Base-by-base conservation (phyloP, 2,113 vertebrate species). In the Cnemophilus loriae region DNA sequence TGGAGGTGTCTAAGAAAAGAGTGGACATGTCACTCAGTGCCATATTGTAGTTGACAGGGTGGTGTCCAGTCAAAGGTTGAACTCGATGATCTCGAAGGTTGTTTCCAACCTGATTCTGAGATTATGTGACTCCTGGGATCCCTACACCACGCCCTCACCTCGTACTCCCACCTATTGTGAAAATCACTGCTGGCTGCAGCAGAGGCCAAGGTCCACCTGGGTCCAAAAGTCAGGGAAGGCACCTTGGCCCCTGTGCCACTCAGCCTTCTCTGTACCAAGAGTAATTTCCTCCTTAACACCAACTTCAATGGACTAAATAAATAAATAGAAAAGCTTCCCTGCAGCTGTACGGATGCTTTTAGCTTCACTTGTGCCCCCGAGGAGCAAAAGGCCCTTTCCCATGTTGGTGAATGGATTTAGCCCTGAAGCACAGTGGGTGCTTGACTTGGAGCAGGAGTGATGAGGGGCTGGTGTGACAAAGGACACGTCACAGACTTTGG, bases 161-260 rank as follows among this genome's bases (percentile, higher is more conserved):
- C 22, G 4, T 33, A 3, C 10, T 69, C 23, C 8, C 33, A 6
- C 2, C 2, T 39, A 1, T 4, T 39, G 74, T 28, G 41, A 21
- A 41, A 70, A 47, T 55, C 47, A 2, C 20, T 0, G 0, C 23
- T 20, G 46, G 7, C 46, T 68, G 53, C 16, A 5, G 46, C 53
- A 46, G 20, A 73, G 39, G 14, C 30, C 68, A 37, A 52, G 46
- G 28, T 27, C 47, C 12, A 0, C 9, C 39, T 0, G 16, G 21
- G 13, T 32, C 5, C 3, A 15, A 37, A 35, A 21, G 23, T n/a
- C 27, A 1, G 22, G 39, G 30, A 6, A n/a, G 9, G 33, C 2
- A 4, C 44, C 23, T 13, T 6, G 4, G 21, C 9, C 3, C 12
- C 16, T 13, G 27, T 0, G 0, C 4, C 14, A 0, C 32, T 12